Percentiles rank a stretch among this genome's conserved stretches.
Evolutionary conservation across 2,797 vertebrate genomes (phyloP).

Genomic region (Tenualosa ilisha): DNA sequence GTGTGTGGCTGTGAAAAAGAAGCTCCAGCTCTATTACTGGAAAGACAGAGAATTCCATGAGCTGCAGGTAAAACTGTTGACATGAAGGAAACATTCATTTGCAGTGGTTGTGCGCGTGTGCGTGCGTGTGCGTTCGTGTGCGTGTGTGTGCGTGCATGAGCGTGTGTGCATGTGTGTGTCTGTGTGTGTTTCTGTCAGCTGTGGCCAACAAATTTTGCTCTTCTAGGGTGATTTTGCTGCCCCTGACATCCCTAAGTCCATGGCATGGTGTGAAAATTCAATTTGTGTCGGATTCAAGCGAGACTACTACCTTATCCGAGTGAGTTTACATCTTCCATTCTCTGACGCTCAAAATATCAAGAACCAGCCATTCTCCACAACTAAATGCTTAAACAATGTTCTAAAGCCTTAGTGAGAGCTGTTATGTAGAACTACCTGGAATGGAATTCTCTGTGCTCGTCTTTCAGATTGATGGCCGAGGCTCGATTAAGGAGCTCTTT

Average conservation of each 20-base stretch:
- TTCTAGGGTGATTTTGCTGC: conserved; percentile 89
- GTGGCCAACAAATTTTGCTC: conserved; percentile 4
- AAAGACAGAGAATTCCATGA: conserved; percentile 95
- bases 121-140: background rate
- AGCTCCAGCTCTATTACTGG: conserved; percentile 96
- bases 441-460: background rate
- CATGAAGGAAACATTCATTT: background rate
- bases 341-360: background rate
- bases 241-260: conserved; percentile 95
- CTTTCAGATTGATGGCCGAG: conserved; percentile 91
- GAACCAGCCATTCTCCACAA: background rate
- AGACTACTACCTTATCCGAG: conserved; percentile 96
- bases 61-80: conserved; percentile 78
- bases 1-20: conserved; percentile 96
- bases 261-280: conserved; percentile 98
- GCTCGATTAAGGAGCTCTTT: conserved; percentile 95
- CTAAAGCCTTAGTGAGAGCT: background rate
- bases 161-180: background rate
- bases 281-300: conserved; percentile 98
- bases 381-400: background rate
- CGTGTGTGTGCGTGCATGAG: no score
- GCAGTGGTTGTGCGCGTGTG: background rate
- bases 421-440: background rate
- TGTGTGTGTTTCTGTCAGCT: background rate
- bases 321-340: conserved; percentile 61